These are phyloP conservation scores for Montipora sp. DNA, from an alignment of 64 coral and sea anemone genomes.

Conservation along the genomic window DNA sequence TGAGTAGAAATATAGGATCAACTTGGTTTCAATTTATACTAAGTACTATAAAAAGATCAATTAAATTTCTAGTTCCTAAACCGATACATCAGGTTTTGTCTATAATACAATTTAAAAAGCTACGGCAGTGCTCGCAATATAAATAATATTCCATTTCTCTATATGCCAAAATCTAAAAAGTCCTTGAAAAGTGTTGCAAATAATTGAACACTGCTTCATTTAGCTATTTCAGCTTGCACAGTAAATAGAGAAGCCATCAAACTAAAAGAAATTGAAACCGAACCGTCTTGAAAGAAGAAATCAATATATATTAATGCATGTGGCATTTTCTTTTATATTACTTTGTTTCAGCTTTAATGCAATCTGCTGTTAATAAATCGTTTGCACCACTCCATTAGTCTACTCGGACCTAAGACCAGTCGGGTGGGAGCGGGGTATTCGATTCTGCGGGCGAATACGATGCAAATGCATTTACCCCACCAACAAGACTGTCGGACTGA, in stretches of 20 bases:
- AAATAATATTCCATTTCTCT: not conserved
- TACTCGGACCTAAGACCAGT: constrained; percentile 61
- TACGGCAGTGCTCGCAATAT: not conserved
- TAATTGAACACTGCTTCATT: not conserved
- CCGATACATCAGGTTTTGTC: not conserved
- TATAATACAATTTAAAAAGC: constrained; percentile 11
- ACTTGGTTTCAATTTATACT: not conserved
- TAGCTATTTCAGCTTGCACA: not conserved
- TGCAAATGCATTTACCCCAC: constrained; percentile 88
- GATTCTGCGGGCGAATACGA: constrained; percentile 72
- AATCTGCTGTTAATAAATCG: no score
- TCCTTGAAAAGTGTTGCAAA: not conserved
- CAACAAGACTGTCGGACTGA: constrained; percentile 77
- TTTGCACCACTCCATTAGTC: not conserved
- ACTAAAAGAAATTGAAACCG: not conserved
- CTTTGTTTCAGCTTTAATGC: not conserved
- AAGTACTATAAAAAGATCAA: not conserved
- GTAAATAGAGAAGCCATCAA: not conserved
- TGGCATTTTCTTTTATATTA: not conserved
- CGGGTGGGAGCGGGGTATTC: constrained; percentile 77
- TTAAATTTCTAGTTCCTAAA: constrained; percentile 18
- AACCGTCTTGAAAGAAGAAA: not conserved
- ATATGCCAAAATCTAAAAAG: not conserved
- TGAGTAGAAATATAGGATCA: constrained; percentile 17
- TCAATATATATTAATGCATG: not conserved